Percentiles rank a stretch among this genome's conserved stretches.
phyloP scores from a whole-genome alignment of 2,113 vertebrate genomes.

The Holacanthus passer region DNA sequence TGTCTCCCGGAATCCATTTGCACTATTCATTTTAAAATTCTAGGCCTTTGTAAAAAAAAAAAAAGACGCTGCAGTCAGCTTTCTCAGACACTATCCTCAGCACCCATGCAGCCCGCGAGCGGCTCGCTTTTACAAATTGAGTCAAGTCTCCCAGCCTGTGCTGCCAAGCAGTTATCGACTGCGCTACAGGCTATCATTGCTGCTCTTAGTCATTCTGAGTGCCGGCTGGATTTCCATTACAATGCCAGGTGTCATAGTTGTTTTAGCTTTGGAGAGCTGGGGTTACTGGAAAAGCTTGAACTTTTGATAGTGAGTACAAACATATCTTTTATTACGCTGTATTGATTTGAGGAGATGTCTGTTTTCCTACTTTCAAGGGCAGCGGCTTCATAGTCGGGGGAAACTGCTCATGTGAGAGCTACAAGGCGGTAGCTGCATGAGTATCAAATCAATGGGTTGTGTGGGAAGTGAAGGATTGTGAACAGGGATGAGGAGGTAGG shows the following conservation, averaged over 20 bases:
- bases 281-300: slow-evolving; percentile 41
- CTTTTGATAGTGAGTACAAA: slow-evolving; percentile 34
- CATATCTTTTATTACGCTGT: slow-evolving; percentile 29
- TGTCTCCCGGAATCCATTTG: slow-evolving; percentile 54
- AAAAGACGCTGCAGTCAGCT: slow-evolving; percentile 55
- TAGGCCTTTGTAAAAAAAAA: slow-evolving; percentile 17
- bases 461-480: slow-evolving; percentile 35
- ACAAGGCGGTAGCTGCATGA: slow-evolving; percentile 9
- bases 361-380: slow-evolving; percentile 44
- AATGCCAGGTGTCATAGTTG: slow-evolving; percentile 43
- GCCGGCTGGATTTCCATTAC: slow-evolving; percentile 61
- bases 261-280: slow-evolving; percentile 23
- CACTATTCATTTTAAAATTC: slow-evolving; percentile 51
- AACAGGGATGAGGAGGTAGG: slow-evolving; percentile 1
- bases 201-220: slow-evolving; percentile 63
- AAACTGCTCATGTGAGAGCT: slow-evolving; percentile 27
- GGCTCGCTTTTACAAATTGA: slow-evolving; percentile 64
- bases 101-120: slow-evolving; percentile 41
- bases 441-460: slow-evolving; percentile 54
- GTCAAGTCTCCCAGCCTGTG: slow-evolving; percentile 56
- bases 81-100: slow-evolving; percentile 44
- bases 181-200: slow-evolving; percentile 59
- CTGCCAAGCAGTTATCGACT: slow-evolving; percentile 71
- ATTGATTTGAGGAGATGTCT: slow-evolving; percentile 51
- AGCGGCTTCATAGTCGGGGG: slow-evolving; percentile 3